These are phyloP conservation scores for Odontomyia ornata DNA, from an alignment of 2,888 invertebrate species.

Conservation along the genomic window DNA sequence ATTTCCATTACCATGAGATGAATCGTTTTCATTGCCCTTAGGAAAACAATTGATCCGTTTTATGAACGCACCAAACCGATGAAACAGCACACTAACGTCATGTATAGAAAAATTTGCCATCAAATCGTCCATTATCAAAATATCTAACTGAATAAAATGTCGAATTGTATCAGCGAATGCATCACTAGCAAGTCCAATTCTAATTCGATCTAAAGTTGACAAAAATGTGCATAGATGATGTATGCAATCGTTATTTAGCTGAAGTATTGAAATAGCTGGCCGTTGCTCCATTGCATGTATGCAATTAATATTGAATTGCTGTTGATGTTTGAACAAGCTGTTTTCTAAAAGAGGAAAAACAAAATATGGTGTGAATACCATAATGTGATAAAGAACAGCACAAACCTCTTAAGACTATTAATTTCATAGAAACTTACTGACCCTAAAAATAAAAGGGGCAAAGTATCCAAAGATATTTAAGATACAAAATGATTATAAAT, in stretches of 20 bases:
- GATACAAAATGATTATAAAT: too few species aligned
- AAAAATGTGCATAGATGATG: background rate
- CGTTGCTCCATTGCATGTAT: background rate
- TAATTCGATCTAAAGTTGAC: background rate
- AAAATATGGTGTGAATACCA: too few species aligned
- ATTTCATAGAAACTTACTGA: too few species aligned
- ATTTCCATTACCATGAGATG: background rate
- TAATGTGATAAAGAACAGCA: too few species aligned
- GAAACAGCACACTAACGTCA: background rate
- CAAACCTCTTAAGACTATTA: too few species aligned
- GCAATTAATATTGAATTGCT: too few species aligned
- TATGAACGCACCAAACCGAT: background rate
- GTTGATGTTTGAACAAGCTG: too few species aligned
- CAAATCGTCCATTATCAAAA: background rate
- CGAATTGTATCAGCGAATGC: background rate
- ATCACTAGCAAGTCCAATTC: background rate
- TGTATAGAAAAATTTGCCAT: background rate
- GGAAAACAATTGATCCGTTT: background rate
- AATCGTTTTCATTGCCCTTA: background rate
- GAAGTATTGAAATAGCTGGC: background rate
- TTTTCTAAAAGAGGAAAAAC: background rate
- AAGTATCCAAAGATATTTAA: too few species aligned
- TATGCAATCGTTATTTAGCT: constrained; percentile 18
- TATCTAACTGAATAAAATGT: constrained; percentile 4
- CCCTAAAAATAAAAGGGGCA: too few species aligned